phyloP scores from a whole-genome alignment of 2,888 invertebrate genomes.

The Rotaria macrura region DNA sequence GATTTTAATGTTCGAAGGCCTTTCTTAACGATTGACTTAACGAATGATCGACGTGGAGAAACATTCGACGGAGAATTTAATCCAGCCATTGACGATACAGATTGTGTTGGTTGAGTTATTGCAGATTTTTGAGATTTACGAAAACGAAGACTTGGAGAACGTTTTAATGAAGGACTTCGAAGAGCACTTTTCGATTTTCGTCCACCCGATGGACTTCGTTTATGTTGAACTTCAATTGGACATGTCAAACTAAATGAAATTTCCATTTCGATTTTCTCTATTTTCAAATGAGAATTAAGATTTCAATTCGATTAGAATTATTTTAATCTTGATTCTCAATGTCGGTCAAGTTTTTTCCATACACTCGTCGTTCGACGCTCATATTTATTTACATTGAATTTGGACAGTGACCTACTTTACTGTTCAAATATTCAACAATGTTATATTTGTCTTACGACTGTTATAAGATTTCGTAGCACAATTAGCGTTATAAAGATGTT shows the following conservation, averaged over 20 bases:
- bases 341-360: too few relatives aligned
- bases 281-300: too few relatives aligned
- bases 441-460: too few relatives aligned
- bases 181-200: not conserved
- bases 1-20: slow-evolving; percentile 1
- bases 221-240: not conserved
- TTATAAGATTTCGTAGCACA: too few relatives aligned
- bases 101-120: not conserved
- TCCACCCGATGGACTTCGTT: not conserved
- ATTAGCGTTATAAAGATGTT: too few relatives aligned
- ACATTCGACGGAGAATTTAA: not conserved
- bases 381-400: too few relatives aligned
- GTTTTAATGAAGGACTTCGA: slow-evolving; percentile 11
- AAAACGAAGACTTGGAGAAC: not conserved
- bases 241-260: not conserved
- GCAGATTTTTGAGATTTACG: slow-evolving; percentile 10
- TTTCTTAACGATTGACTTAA: slow-evolving; percentile 5
- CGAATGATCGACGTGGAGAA: not conserved
- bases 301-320: too few relatives aligned
- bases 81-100: not conserved
- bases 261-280: too few relatives aligned
- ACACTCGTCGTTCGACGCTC: too few relatives aligned
- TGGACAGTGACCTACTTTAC: too few relatives aligned
- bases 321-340: too few relatives aligned
- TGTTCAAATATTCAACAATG: too few relatives aligned